Conservation (phyloP, 2,113 vertebrate genomes). For the Cacatua alba region DNA sequence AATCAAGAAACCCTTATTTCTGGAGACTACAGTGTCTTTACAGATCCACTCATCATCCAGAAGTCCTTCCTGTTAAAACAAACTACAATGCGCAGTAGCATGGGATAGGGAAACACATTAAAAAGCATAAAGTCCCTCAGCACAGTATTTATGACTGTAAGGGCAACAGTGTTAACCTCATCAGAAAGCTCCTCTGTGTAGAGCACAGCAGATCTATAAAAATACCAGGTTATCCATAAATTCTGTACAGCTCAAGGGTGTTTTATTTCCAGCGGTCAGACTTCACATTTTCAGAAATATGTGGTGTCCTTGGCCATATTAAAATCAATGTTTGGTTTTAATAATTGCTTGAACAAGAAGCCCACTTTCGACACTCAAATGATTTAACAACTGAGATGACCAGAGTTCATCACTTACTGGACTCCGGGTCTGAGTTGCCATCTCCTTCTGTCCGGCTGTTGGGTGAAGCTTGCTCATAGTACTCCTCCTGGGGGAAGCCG, state of each 20-base stretch:
- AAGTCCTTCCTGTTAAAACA: neutral
- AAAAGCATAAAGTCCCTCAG: neutral
- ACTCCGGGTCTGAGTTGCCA: constrained; percentile 97
- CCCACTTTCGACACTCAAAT: neutral
- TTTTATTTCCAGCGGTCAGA: neutral
- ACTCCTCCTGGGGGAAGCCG: constrained; percentile 90
- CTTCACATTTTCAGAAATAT: neutral
- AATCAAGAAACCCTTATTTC: neutral
- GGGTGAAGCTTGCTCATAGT: constrained; percentile 89
- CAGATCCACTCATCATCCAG: neutral
- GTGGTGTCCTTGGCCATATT: rapidly evolving
- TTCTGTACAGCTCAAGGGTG: neutral
- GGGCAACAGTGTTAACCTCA: neutral
- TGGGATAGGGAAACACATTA: neutral
- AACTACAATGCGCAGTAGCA: rapidly evolving
- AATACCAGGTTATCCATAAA: neutral
- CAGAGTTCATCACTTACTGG: constrained; percentile 84
- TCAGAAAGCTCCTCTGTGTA: neutral
- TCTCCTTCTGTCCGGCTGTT: constrained; percentile 96
- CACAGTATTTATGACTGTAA: neutral
- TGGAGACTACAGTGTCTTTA: neutral
- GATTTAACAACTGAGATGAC: neutral
- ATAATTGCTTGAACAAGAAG: neutral
- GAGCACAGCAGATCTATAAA: neutral
- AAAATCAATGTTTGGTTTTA: rapidly evolving